phyloP scores from a whole-genome alignment of 2,113 vertebrate genomes.

The Anas platyrhynchos region DNA sequence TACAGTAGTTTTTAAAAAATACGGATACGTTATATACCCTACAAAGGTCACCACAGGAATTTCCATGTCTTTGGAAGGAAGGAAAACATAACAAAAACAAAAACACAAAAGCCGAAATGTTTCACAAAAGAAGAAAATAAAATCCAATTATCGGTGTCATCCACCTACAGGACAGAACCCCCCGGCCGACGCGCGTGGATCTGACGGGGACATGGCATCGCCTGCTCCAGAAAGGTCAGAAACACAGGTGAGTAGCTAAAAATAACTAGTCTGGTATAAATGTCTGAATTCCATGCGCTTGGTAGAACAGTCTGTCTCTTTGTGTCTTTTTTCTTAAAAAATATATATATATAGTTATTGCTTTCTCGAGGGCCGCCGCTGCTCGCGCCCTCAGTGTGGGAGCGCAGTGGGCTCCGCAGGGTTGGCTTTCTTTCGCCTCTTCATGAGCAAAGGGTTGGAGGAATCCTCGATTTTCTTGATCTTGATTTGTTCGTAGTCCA shows the following conservation, averaged over 20 bases:
- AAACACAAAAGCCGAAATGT: not conserved
- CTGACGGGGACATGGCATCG: not conserved
- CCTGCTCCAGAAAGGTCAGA: constrained; percentile 51
- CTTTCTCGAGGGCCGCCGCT: constrained; percentile 65
- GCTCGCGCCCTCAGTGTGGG: constrained; percentile 70
- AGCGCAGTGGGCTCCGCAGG: constrained; percentile 68
- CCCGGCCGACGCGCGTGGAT: not conserved
- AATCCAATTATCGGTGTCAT: not conserved
- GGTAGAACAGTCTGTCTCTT: constrained; percentile 61
- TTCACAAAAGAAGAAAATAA: not conserved
- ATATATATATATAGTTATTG: constrained; percentile 84
- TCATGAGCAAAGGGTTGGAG: constrained; percentile 93
- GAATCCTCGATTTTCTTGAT: constrained; percentile 98
- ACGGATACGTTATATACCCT: constrained; percentile 36
- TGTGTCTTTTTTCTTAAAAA: constrained; percentile 55
- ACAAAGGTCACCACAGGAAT: constrained; percentile 71
- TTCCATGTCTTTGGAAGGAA: constrained; percentile 53
- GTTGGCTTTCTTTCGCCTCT: constrained; percentile 92
- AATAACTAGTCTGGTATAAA: constrained; percentile 74
- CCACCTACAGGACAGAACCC: constrained; percentile 2
- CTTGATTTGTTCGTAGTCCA: constrained; percentile 98
- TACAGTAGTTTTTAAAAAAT: constrained; percentile 72
- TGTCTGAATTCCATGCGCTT: constrained; percentile 60
- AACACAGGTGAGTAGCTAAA: constrained; percentile 69
- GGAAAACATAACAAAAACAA: not conserved